Evolutionary conservation across 2,113 vertebrate genomes (phyloP), one percentile per base, ranked within the genome.

Genomic region (Scomber colias): DNA sequence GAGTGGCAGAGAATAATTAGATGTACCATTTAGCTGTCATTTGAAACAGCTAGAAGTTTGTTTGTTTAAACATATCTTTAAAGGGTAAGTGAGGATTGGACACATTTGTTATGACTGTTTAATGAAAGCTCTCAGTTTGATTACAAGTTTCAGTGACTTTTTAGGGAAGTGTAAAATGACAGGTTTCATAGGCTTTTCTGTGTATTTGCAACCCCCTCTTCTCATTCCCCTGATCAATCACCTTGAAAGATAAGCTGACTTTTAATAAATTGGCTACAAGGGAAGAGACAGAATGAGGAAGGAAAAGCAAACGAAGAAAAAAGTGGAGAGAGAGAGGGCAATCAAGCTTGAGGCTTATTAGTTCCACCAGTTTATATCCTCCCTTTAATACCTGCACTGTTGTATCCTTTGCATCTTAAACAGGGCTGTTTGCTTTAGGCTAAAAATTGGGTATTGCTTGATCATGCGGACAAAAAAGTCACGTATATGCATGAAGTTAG

Each of bases 331-430:
- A 64, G 71, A 65, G 77, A 61, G 77, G 60, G 77, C 66, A 84
- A 82, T 67, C 60, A 16, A 82, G 90, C 89, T 88, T 77, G 85
- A 81, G 80, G 82, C 87, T 92, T 89, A 92, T 94, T 94, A 93
- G 94, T 92, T 93, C 92, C 92, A 93, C 83, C 88, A 92, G 83
- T 89, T 93, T 72, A 86, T 87, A 90, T 90, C 84, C 85, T 90
- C 79, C 84, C 82, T 79, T 76, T 92, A 92, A 93, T 92, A 94
- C 87, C 87, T 92, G 86, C 17, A 31, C 79, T 54, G 75, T 49
- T 81, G 77, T 87, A 75, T 81, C 66, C 82, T 81, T 81, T 93
- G 93, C 88, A 93, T 94, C 86, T 92, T 87, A 93, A 93, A 85
- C 78, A 93, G 88, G 77, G 62, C 61, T 77, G 72, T 89, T 72